These are phyloP conservation scores for Trematocara stigmaticum DNA, from an alignment of 2,113 vertebrate genomes.

Conservation along the genomic window DNA sequence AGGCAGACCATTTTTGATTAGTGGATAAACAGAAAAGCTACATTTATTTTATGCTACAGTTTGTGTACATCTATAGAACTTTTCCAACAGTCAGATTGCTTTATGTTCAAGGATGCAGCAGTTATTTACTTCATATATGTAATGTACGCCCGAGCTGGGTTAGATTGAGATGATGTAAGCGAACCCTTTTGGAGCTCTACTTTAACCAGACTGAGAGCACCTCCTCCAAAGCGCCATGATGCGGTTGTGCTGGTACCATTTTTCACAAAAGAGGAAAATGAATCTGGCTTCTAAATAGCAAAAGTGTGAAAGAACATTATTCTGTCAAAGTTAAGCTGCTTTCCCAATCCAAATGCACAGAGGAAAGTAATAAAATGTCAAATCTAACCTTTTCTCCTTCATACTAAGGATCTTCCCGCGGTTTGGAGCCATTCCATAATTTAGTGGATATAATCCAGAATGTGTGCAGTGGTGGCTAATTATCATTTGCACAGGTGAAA, in stretches of 20 bases:
- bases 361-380: not conserved
- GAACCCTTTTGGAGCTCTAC: not conserved
- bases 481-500: slow-evolving; percentile 20
- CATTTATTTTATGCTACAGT: not conserved
- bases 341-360: not conserved
- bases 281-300: not conserved
- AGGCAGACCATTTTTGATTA: not conserved
- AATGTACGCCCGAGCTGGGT: not conserved
- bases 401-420: not conserved
- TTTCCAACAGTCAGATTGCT: not conserved
- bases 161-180: not conserved
- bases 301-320: not conserved
- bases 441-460: slow-evolving; percentile 10
- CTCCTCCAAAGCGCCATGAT: not conserved
- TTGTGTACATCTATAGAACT: not conserved
- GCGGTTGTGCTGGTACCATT: not conserved
- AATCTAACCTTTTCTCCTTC: not conserved
- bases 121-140: not conserved
- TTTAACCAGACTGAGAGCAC: not conserved
- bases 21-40: not conserved
- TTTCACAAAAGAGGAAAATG: not conserved
- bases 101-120: not conserved
- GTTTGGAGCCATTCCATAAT: not conserved
- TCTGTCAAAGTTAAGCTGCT: not conserved
- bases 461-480: slow-evolving; percentile 12